phyloP scores from a whole-genome alignment of 2,888 invertebrate genomes.

The Troides helena region DNA sequence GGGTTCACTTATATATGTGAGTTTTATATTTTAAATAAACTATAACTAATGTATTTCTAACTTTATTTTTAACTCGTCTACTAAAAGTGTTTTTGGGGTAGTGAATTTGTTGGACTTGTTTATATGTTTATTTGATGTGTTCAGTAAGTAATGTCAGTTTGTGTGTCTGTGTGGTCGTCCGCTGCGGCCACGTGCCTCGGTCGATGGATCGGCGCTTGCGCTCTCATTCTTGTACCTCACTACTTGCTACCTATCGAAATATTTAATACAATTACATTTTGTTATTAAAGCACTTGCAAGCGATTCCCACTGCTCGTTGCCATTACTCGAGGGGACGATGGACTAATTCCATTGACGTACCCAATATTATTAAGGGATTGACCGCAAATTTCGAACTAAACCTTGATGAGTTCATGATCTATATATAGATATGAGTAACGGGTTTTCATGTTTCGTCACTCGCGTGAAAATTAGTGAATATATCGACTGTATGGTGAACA shows the following conservation, averaged over 20 bases:
- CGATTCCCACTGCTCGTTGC: constrained; percentile 3
- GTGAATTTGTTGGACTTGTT: too few species aligned
- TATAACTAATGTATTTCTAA: too few species aligned
- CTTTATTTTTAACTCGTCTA: too few species aligned
- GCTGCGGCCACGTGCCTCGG: constrained; percentile 61
- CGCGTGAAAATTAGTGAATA: too few species aligned
- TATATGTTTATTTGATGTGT: neutral
- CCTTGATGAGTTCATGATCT: too few species aligned
- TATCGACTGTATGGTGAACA: too few species aligned
- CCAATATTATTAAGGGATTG: constrained; percentile 45
- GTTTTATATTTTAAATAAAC: too few species aligned
- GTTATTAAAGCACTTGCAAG: neutral
- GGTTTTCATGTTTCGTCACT: too few species aligned
- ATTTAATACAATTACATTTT: constrained; percentile 11
- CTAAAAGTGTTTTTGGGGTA: too few species aligned
- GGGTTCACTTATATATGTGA: too few species aligned
- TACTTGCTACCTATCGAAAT: constrained; percentile 29
- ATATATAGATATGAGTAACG: too few species aligned
- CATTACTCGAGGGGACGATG: neutral
- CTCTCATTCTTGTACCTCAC: constrained; percentile 51
- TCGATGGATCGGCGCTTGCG: constrained; percentile 70
- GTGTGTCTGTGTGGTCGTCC: constrained; percentile 40
- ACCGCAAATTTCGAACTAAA: constrained; percentile 36
- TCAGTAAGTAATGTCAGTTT: neutral
- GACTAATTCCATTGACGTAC: constrained; percentile 28